These are phyloP conservation scores for Microctenopoma lineatum DNA, from an alignment of 2,797 vertebrate genomes.

Conservation along the genomic window DNA sequence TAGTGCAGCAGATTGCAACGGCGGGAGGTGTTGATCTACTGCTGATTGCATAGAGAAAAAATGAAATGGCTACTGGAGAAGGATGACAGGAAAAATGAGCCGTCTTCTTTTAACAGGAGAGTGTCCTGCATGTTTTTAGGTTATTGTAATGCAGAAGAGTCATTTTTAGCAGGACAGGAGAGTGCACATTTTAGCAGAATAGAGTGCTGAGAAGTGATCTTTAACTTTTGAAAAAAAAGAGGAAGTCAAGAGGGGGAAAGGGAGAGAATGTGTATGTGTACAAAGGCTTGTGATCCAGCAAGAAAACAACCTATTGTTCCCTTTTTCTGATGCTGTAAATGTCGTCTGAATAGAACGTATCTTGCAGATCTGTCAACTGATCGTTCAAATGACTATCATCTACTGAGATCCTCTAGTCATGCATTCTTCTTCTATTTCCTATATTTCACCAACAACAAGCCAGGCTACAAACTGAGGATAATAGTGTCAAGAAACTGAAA, in stretches of 20 bases:
- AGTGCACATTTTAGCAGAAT: constrained; percentile 28
- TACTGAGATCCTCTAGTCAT: background rate
- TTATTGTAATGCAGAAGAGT: constrained; percentile 18
- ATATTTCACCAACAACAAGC: background rate
- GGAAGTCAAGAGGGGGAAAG: constrained; percentile 53
- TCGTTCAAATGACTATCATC: background rate
- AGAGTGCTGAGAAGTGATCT: constrained; percentile 60
- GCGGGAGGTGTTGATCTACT: constrained; percentile 62
- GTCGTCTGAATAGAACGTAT: background rate
- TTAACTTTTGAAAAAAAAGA: constrained; percentile 48
- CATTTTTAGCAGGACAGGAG: constrained; percentile 17
- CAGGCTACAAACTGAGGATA: background rate
- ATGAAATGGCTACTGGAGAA: constrained; percentile 57
- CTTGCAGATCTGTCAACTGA: background rate
- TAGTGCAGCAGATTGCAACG: constrained; percentile 22
- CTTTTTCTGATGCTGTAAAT: constrained; percentile 47
- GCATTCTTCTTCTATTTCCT: background rate
- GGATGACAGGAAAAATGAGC: constrained; percentile 62
- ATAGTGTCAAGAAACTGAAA: background rate
- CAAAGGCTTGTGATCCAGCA: constrained; percentile 25
- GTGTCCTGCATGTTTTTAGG: background rate
- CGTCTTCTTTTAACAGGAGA: background rate
- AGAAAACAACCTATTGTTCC: constrained; percentile 53
- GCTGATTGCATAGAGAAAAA: constrained; percentile 67
- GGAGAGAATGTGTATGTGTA: constrained; percentile 17